A percentile compares a stretch with the other conserved stretches of the same genome.
phyloP scores from a whole-genome alignment of 2,888 invertebrate species.

The Congeria kusceri region DNA sequence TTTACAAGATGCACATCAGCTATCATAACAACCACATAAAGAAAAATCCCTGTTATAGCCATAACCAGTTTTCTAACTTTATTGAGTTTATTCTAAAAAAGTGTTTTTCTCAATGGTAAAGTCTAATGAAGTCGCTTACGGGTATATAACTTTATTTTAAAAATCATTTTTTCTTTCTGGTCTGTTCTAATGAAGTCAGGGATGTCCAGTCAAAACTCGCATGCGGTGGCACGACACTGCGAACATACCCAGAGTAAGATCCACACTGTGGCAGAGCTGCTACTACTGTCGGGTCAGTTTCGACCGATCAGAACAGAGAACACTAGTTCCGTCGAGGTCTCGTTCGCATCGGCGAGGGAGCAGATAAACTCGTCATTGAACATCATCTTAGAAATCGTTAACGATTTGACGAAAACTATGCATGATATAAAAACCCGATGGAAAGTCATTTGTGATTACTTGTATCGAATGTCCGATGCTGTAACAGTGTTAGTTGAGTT shows the following conservation, averaged over 20 bases:
- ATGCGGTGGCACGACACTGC: conserved; percentile 78
- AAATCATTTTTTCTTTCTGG: no score
- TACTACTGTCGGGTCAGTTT: conserved; percentile 81
- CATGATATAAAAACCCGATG: conserved; percentile 64
- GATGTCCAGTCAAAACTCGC: conserved; percentile 72
- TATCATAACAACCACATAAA: no score
- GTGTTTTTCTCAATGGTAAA: no score
- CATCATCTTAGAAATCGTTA: conserved; percentile 52
- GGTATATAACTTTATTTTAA: no score
- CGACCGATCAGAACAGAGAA: conserved; percentile 81
- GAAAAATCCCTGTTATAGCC: no score
- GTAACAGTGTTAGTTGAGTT: conserved; percentile 81
- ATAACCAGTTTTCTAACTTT: no score
- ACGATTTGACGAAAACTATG: conserved; percentile 50
- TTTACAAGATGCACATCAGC: no score
- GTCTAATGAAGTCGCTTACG: no score
- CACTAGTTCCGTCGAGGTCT: conserved; percentile 48
- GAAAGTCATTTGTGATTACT: conserved; percentile 73
- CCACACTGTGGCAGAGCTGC: conserved; percentile 83
- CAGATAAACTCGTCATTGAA: conserved; percentile 51
- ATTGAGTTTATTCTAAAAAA: no score
- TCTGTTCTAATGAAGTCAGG: conserved; percentile 53
- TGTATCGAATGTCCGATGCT: conserved; percentile 78
- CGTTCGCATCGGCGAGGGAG: conserved; percentile 49
- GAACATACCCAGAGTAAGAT: conserved; percentile 79